Evolutionary conservation across 1,140 invertebrate genomes (phyloP), one percentile per base, ranked within the genome.

Genomic region (Oryzaephilus surinamensis): DNA sequence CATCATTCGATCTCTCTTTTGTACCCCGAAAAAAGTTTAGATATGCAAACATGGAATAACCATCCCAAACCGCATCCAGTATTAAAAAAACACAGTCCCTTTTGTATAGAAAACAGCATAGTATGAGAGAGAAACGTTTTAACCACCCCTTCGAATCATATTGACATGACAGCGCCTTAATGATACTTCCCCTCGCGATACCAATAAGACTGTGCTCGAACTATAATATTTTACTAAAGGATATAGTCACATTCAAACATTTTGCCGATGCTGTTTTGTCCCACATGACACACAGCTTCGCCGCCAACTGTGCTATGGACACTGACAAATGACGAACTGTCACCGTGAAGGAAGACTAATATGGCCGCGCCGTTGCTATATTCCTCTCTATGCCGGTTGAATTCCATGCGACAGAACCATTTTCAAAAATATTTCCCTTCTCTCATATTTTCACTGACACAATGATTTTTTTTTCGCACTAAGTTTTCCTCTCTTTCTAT

Each of bases 251-350:
- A 58, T 39, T 54, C 58, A 49, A 45, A 57, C 48, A 32, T 45
- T 43, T 19, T 38, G 38, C 45, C 52, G 54, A 55, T 57, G 57
- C 56, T 60, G 58, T 60, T 61, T 60, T 60, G 58, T 62, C 60
- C 60, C 60, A 59, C 58, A 60, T 62, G 58, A 60, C 57, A 58
- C 53, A 46, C 50, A 52, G 53, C 38, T n/a, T n/a, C 52, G 48
- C 54, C 52, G 53, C 57, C 56, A 59, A 60, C 58, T 58, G 58
- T 60, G 58, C 54, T 51, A 47, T 37, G 41, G 60, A 62, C 60
- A 61, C 55, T 60, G 58, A 62, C 58, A 62, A 61, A 62, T 62
- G 60, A 62, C 58, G 58, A 58, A 61, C 55, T 61, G 60, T 62
- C 60, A 62, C 54, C 57, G 58, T 51, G 58, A 62, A 62, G 51